These are phyloP conservation scores for Vanessa cardui DNA, from an alignment of 2,888 invertebrate species.

Conservation along the genomic window DNA sequence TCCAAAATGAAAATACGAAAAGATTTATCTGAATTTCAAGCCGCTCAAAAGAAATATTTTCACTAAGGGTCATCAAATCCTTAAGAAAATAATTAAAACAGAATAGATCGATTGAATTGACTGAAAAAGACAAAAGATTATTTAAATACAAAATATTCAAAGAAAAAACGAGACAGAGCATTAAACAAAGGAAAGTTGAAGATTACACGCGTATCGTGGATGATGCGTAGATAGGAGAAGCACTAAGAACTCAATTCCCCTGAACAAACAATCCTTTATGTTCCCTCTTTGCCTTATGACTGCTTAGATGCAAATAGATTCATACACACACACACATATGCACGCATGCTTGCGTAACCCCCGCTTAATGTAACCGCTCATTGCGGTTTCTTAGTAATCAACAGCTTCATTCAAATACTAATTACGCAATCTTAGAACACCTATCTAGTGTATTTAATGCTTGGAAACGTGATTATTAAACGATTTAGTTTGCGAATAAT, in stretches of 20 bases:
- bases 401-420: neutral
- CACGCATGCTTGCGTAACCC: neutral
- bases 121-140: neutral
- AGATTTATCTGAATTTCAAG: too few species aligned
- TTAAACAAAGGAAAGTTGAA: neutral
- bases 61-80: neutral
- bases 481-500: too few species aligned
- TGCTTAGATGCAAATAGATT: slow-evolving; percentile 23
- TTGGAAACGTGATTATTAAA: too few species aligned
- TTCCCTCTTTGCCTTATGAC: slow-evolving; percentile 10
- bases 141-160: neutral
- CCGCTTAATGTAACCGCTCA: neutral
- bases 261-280: slow-evolving; percentile 27
- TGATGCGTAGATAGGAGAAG: neutral
- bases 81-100: neutral
- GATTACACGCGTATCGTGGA: neutral
- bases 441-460: too few species aligned
- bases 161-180: neutral
- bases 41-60: too few species aligned
- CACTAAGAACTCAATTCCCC: slow-evolving; percentile 33
- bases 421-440: too few species aligned
- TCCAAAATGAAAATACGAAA: too few species aligned
- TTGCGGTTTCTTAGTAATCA: neutral
- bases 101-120: too few species aligned
- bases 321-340: slow-evolving; percentile 8